Conservation (phyloP, 2,113 vertebrate genomes). For the Callionymus lyra region DNA sequence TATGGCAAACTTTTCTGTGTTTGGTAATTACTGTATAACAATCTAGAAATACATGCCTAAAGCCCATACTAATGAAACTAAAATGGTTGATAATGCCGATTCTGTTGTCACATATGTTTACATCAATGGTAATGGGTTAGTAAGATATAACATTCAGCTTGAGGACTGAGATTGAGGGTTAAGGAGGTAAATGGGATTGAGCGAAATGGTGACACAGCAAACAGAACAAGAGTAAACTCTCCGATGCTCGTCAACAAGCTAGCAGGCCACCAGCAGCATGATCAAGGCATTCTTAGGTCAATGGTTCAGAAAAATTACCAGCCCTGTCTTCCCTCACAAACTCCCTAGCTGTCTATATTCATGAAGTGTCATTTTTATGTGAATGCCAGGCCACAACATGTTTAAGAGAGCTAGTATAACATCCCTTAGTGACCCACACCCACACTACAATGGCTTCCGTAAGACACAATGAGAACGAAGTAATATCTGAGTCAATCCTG, state of each 20-base stretch:
- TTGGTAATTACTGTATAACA: too few species aligned
- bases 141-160: too few species aligned
- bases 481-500: constrained; percentile 47
- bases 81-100: too few species aligned
- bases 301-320: constrained; percentile 57
- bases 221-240: constrained; percentile 1
- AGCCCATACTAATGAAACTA: too few species aligned
- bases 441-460: constrained; percentile 42
- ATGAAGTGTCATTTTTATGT: constrained; percentile 73
- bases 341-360: constrained; percentile 58
- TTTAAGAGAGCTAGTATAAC: constrained; percentile 65
- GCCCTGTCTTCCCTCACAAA: constrained; percentile 48
- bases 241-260: constrained; percentile 23
- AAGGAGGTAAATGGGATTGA: too few species aligned
- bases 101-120: too few species aligned
- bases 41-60: too few species aligned
- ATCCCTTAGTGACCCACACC: constrained; percentile 54
- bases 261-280: constrained; percentile 25
- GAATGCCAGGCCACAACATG: constrained; percentile 66
- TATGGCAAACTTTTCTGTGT: too few species aligned
- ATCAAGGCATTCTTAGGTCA: constrained; percentile 51
- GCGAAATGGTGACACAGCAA: too few species aligned
- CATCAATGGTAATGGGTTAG: too few species aligned
- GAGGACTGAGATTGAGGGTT: too few species aligned
- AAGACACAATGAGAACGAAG: constrained; percentile 60